Base-by-base conservation (phyloP, 1,140 invertebrate genomes). In the Aphelinus atriplicis region DNA sequence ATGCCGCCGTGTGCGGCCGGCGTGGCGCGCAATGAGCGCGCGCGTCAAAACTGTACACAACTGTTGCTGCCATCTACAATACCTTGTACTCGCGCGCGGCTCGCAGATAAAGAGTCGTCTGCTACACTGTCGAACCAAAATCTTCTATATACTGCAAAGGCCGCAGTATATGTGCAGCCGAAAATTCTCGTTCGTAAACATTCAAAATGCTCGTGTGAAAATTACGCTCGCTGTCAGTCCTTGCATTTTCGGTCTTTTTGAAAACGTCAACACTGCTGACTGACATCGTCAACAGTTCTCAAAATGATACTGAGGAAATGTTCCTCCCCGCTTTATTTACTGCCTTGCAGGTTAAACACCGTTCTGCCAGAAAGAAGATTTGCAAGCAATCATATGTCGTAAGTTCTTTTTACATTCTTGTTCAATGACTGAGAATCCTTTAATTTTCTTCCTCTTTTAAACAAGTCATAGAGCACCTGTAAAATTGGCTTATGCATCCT, bases 401-500 rank as follows among this genome's bases (percentile, higher is more conserved):
- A 72, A 71, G 69, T 72, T 50, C 65, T 42, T 43, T 26, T 26
- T 26, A 26, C 26, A 26, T 26, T 26, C 26, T 26, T 26, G 26
- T 26, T 26, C 26, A 26, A 26, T 26, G 26, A 26, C 26, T 26
- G 26, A 26, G 26, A 26, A 26, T 26, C 26, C 26, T 26, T 26
- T 26, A 26, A 26, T 26, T 26, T 26, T 26, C 26, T 26, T 26
- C 26, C 26, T 26, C 26, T 26, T 26, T 26, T 26, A 26, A 26
- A 26, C 26, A 26, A 26, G 26, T 26, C 26, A 26, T 26, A 26
- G 65, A 5, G 66, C 76, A 53, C 87, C 90, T 7, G 85, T 92
- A 2, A 89, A 91, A 80, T 84, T 93, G 71, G 87, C 91, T 0
- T 91, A 90, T 79, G 88, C 89, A 65, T 87, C 90, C 1, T 91